Evolutionary conservation across 1,140 invertebrate genomes (phyloP), one percentile per base, ranked within the genome.

Genomic region (Drosophila ironensis): DNA sequence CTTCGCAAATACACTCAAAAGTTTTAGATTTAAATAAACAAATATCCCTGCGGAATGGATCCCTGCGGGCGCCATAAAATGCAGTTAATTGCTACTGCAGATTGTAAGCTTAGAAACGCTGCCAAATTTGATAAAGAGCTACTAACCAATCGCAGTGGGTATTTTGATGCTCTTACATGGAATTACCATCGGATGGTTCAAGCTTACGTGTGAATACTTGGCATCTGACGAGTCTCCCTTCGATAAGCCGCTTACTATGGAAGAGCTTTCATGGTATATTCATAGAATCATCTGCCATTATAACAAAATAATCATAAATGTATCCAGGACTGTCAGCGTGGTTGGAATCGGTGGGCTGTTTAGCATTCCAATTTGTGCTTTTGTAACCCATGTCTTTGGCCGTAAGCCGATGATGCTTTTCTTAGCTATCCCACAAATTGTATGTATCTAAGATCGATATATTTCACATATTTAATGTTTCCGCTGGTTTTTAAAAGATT

Each of bases 381-480:
- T 87, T 6, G 59, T n/a, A n/a, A n/a, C n/a, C n/a, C n/a, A 81
- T 57, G 60, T 40, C 17, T 28, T 82, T 12, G 81, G 81, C 2
- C 53, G 77, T 2, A 87, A 88, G 33, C 6, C 48, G n/a, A 12
- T 33, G 3, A 87, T 87, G 81, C 73, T 61, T 2, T 20, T 76
- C 0, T 7, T 72, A 9, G 72, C 76, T n/a, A 19, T 87, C 7
- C 76, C 72, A 19, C 76, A 87, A 33, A 40, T 77, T 52, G 81
- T 87, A 68, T 3, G 9, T 59, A n/a, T n/a, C n/a, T n/a, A n/a
- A n/a, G n/a, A n/a, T n/a, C n/a, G n/a, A n/a, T n/a, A n/a, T n/a
- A n/a, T n/a, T n/a, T n/a, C n/a, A n/a, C n/a, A n/a, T n/a, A n/a
- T n/a, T n/a, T n/a, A n/a, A n/a, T n/a, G n/a, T n/a, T n/a, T n/a